Conservation (phyloP, 2,113 vertebrate genomes). For the Tetrao urogallus region DNA sequence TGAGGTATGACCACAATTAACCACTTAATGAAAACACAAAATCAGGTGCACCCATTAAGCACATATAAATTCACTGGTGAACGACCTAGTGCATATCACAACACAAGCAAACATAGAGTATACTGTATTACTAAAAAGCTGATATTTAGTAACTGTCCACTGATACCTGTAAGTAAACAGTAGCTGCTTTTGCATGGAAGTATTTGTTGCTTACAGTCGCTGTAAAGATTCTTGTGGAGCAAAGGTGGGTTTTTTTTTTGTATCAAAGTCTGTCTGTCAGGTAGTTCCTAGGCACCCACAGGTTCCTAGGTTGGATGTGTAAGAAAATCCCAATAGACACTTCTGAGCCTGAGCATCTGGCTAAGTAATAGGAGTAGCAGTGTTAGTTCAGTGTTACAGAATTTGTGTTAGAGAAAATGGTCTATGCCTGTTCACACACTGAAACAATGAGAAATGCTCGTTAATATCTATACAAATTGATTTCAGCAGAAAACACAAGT, state of each 20-base stretch:
- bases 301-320: not conserved
- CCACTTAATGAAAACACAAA: not conserved
- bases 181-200: not conserved
- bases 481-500: constrained; percentile 12
- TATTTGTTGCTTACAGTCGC: not conserved
- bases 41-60: not conserved
- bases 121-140: not conserved
- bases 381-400: not conserved
- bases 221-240: not conserved
- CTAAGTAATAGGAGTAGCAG: not conserved
- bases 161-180: not conserved
- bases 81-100: not conserved
- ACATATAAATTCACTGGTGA: not conserved
- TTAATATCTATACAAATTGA: not conserved
- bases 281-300: not conserved
- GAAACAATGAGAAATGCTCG: not conserved
- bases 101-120: not conserved
- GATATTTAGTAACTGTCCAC: not conserved
- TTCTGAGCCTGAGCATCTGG: not conserved
- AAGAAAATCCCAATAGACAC: not conserved
- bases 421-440: not conserved
- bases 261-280: not conserved
- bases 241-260: not conserved
- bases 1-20: not conserved
- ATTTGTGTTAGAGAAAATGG: not conserved